Base-by-base conservation (phyloP, 2,888 invertebrate species). In the Papilio protenor region DNA sequence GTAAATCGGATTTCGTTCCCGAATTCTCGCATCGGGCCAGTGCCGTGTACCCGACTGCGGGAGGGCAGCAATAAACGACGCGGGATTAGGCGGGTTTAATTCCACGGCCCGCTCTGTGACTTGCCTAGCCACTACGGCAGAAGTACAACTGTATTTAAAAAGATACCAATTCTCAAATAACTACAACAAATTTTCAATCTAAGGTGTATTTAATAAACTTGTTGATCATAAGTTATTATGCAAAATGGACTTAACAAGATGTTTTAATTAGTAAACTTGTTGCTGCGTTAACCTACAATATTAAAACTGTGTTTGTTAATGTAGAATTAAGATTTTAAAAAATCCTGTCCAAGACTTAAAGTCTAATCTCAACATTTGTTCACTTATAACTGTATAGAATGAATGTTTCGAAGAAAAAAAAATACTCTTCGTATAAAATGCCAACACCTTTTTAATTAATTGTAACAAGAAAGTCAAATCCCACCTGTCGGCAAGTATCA, bases 81-180 rank as follows among this genome's bases (percentile, higher is more conserved):
- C 82, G 49, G 87, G 88, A 88, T 88, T 89, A 89, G 81, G 82
- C 80, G 75, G 80, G 79, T 81, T 81, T 88, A 87, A 89, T 88
- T 88, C 87, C 72, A 75, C 78, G 76, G 80, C 83, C 84, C 84
- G 86, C 87, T 84, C 82, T 83, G 79, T 45, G 55, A 52, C 73
- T 55, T 49, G 23, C 33, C 72, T 52, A 49, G 66, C 14, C 66
- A 10, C 52, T 16, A 61, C 16, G 27, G 16, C 16, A 33, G 16
- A 64, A 33, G 27, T 64, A 64, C 64, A 33, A 64, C 16, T 64
- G 18, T 16, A 18, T 64, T 64, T 64, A 33, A 16, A 33, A 21
- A 64, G 33, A 64, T 33, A 33, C 33, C 33, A 18, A 33, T 33
- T 16, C 64, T 1, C 14, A 61, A 33, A 18, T 27, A n/a, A n/a